A percentile compares a stretch with the other conserved stretches of the same genome.
Conservation (phyloP, 2,113 vertebrate genomes). For the Azemiops feae region DNA sequence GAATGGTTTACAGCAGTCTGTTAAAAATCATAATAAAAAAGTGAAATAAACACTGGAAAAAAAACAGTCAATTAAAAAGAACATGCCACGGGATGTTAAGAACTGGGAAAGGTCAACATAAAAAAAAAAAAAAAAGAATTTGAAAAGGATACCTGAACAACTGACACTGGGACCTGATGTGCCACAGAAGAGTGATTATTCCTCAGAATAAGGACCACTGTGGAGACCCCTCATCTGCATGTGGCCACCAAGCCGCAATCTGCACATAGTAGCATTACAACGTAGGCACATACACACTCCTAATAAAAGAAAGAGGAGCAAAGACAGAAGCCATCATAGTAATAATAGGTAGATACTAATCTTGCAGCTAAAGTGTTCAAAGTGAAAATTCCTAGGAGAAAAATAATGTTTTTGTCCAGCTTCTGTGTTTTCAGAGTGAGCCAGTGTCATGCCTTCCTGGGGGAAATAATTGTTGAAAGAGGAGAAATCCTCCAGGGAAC, state of each 20-base stretch:
- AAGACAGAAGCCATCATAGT: neutral
- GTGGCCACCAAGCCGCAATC: neutral
- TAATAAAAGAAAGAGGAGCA: neutral
- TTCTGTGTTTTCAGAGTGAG: neutral
- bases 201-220: neutral
- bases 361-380: neutral
- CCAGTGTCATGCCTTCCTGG: neutral
- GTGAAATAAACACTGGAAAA: neutral
- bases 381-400: neutral
- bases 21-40: neutral
- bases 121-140: neutral
- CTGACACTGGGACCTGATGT: neutral
- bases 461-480: neutral
- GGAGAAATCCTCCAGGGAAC: neutral
- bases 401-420: neutral
- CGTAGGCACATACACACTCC: neutral
- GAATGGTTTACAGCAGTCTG: neutral
- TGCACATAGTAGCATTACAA: neutral
- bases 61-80: neutral
- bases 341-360: neutral
- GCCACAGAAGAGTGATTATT: neutral
- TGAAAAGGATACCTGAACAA: neutral
- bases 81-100: neutral
- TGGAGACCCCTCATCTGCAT: neutral
- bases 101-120: neutral